phyloP scores from a whole-genome alignment of 2,888 invertebrate genomes.

The Drosophila quinaria region DNA sequence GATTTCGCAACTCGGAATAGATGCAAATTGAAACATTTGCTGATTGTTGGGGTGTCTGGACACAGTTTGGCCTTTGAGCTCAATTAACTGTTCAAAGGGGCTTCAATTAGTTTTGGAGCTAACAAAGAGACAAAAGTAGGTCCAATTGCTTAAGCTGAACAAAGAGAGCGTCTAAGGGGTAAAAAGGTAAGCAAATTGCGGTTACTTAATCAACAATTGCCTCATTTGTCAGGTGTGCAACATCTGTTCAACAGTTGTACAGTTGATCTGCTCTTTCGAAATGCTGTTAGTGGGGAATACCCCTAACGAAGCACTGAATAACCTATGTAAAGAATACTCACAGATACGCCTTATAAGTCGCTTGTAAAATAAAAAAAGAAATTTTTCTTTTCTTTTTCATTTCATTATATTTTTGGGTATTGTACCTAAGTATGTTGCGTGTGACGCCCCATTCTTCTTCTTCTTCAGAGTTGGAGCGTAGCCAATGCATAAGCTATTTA shows the following conservation, averaged over 20 bases:
- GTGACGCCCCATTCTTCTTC: conserved; percentile 44
- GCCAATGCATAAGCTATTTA: conserved; percentile 81
- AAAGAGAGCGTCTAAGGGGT: conserved; percentile 34
- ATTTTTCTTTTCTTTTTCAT: conserved; percentile 16
- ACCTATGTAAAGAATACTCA: conserved; percentile 9
- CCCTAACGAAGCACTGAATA: conserved; percentile 8
- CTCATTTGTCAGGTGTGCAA: conserved; percentile 76
- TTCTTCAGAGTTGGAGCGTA: conserved; percentile 48
- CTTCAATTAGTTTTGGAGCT: conserved; percentile 59
- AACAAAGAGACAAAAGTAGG: conserved; percentile 13
- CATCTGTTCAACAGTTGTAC: conserved; percentile 46
- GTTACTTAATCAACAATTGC: conserved; percentile 77
- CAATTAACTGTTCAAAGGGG: conserved; percentile 42
- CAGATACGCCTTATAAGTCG: neutral
- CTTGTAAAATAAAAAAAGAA: conserved; percentile 9
- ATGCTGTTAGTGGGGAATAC: neutral
- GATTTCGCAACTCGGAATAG: conserved; percentile 1
- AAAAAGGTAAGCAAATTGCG: conserved; percentile 48
- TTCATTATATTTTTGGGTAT: conserved; percentile 20
- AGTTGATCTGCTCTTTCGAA: conserved; percentile 14
- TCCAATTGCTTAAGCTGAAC: conserved; percentile 52
- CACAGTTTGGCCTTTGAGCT: conserved; percentile 63
- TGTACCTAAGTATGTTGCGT: conserved; percentile 55
- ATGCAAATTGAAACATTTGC: conserved; percentile 19
- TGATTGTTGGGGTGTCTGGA: conserved; percentile 32